Conservation (phyloP, 2,797 vertebrate species). For the Lophius americanus region DNA sequence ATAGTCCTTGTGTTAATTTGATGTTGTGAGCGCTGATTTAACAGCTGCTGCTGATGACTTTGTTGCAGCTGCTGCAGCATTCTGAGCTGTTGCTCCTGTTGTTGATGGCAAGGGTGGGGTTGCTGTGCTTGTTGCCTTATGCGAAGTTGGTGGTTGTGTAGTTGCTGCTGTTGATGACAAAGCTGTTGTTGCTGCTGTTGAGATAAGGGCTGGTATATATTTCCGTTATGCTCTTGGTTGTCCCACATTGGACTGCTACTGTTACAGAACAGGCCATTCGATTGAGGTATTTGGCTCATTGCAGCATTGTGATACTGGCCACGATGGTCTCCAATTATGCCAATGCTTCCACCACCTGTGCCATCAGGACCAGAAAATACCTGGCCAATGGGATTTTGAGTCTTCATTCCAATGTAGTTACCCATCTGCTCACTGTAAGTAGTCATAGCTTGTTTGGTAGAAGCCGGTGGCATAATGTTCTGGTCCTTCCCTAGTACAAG, state of each 20-base stretch:
- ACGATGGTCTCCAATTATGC: constrained; percentile 85
- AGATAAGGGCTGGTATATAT: constrained; percentile 87
- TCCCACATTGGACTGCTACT: constrained; percentile 96
- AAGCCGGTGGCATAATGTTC: constrained; percentile 73
- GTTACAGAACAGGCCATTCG: constrained; percentile 94
- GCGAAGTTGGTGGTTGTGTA: constrained; percentile 87
- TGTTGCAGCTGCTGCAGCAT: constrained; percentile 74
- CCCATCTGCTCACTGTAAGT: constrained; percentile 88
- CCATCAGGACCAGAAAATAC: constrained; percentile 65
- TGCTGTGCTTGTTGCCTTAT: constrained; percentile 83
- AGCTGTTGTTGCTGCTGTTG: constrained; percentile 87
- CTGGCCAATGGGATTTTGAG: constrained; percentile 81
- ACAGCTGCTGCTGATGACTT: constrained; percentile 73
- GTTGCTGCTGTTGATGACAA: constrained; percentile 82
- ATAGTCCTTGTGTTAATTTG: constrained; percentile 88
- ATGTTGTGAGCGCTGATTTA: constrained; percentile 83
- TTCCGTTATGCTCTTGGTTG: constrained; percentile 93
- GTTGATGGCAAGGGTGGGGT: constrained; percentile 68
- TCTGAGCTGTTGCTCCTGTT: constrained; percentile 84
- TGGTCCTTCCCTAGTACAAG: constrained; percentile 87
- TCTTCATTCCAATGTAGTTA: constrained; percentile 89
- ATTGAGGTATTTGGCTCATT: constrained; percentile 86
- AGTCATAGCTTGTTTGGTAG: constrained; percentile 85
- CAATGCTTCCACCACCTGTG: constrained; percentile 43
- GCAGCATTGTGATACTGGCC: constrained; percentile 89